A percentile compares a stretch with the other conserved stretches of the same genome.
Conservation (phyloP, 2,113 vertebrate genomes). For the Elephantulus edwardii region DNA sequence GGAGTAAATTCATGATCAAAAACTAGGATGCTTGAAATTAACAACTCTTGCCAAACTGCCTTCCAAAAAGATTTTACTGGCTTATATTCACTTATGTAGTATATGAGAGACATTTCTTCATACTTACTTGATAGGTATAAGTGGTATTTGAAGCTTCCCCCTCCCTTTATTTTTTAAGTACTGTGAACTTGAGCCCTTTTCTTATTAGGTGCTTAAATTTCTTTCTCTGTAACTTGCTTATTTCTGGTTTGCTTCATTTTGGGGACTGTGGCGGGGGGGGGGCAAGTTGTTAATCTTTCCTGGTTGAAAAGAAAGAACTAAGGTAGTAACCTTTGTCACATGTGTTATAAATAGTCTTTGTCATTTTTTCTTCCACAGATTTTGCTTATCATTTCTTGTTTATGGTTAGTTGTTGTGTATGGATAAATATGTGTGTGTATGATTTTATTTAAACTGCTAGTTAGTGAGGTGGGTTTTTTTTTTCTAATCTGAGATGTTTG, state of each 20-base stretch:
- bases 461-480: conserved; percentile 38
- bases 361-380: not conserved
- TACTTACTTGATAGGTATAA: not conserved
- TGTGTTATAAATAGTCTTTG: not conserved
- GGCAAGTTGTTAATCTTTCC: conserved; percentile 1
- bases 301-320: not conserved
- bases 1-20: not conserved
- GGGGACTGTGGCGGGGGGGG: too few relatives aligned
- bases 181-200: not conserved
- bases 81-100: not conserved
- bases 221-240: not conserved
- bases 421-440: not conserved
- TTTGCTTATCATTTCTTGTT: conserved; percentile 25
- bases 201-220: not conserved
- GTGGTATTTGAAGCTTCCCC: not conserved
- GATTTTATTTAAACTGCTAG: conserved; percentile 24
- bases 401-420: not conserved
- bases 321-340: not conserved
- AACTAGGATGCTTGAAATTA: not conserved
- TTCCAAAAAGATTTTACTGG: not conserved
- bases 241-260: not conserved
- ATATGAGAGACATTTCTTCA: not conserved
- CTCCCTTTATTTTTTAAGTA: not conserved
- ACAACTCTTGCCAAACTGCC: not conserved
- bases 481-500: conserved; percentile 30